Percentiles rank a stretch among this genome's conserved stretches.
Evolutionary conservation across 1,140 invertebrate genomes (phyloP).

Genomic region (Neocloeon triangulifer): DNA sequence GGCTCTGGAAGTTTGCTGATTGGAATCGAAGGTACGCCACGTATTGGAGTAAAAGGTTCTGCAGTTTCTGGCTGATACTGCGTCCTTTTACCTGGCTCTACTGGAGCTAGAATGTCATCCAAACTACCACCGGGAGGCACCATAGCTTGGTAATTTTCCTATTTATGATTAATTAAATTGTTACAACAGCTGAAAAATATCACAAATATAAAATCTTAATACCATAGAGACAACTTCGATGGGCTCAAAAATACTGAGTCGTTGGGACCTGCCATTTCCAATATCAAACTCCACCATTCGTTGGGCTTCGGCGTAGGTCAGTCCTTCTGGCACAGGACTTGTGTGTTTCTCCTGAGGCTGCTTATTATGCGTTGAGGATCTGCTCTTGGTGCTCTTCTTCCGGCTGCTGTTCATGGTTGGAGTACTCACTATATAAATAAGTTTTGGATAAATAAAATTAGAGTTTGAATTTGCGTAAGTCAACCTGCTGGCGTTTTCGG

Average conservation of each 20-base stretch:
- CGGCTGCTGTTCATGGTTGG: slow-evolving; percentile 11
- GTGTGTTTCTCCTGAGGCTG: not conserved
- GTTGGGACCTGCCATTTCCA: slow-evolving; percentile 40
- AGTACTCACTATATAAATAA: not conserved
- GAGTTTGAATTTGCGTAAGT: not conserved
- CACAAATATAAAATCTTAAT: too few relatives aligned
- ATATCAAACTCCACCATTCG: slow-evolving; percentile 67
- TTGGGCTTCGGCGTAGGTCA: slow-evolving; percentile 56
- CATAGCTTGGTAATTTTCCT: not conserved
- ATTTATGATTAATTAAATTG: not conserved
- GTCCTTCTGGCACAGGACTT: slow-evolving; percentile 25
- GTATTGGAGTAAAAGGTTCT: too few relatives aligned
- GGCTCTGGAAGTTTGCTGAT: slow-evolving; percentile 52
- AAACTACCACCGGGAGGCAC: too few relatives aligned
- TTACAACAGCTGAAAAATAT: too few relatives aligned
- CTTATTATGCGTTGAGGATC: not conserved
- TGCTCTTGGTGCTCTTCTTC: not conserved
- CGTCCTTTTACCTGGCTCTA: too few relatives aligned
- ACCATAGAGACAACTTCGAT: slow-evolving; percentile 33
- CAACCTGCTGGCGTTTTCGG: slow-evolving; percentile 8
- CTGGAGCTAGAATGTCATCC: too few relatives aligned
- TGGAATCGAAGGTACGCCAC: too few relatives aligned
- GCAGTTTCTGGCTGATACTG: too few relatives aligned
- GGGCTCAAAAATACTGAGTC: slow-evolving; percentile 31
- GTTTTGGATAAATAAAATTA: not conserved